phyloP scores from a whole-genome alignment of 2,113 vertebrate genomes.

The Salminus brasiliensis region DNA sequence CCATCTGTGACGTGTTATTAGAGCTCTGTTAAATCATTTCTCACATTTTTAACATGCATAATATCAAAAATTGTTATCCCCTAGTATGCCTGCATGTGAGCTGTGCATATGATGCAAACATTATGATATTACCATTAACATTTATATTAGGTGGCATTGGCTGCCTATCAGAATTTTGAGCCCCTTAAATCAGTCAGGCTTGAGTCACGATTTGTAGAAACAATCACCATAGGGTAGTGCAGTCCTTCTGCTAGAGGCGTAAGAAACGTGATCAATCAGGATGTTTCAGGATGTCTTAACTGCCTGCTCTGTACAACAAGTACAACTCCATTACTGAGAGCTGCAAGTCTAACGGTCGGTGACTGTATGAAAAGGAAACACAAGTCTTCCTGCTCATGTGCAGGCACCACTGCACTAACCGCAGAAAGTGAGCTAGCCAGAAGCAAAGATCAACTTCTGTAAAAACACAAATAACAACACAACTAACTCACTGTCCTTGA shows the following conservation, averaged over 20 bases:
- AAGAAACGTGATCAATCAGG: not conserved
- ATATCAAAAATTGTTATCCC: too few species aligned
- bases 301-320: too few species aligned
- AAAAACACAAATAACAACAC: not conserved
- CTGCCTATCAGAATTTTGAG: too few species aligned
- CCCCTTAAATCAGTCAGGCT: too few species aligned
- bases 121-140: too few species aligned
- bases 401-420: slow-evolving; percentile 25
- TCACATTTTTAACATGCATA: too few species aligned
- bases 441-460: not conserved
- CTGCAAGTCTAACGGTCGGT: not conserved
- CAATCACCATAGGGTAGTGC: not conserved
- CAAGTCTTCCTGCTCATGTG: slow-evolving; percentile 38
- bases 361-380: slow-evolving; percentile 57
- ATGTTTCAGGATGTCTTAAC: not conserved
- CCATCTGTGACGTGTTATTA: too few species aligned
- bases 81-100: too few species aligned
- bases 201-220: not conserved
- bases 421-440: slow-evolving; percentile 3
- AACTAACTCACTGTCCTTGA: not conserved
- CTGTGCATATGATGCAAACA: too few species aligned
- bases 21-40: too few species aligned
- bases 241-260: not conserved
- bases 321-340: not conserved
- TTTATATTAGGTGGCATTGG: too few species aligned